These are phyloP conservation scores for Toxotes jaculatrix DNA, from an alignment of 2,113 vertebrate species.

Conservation along the genomic window DNA sequence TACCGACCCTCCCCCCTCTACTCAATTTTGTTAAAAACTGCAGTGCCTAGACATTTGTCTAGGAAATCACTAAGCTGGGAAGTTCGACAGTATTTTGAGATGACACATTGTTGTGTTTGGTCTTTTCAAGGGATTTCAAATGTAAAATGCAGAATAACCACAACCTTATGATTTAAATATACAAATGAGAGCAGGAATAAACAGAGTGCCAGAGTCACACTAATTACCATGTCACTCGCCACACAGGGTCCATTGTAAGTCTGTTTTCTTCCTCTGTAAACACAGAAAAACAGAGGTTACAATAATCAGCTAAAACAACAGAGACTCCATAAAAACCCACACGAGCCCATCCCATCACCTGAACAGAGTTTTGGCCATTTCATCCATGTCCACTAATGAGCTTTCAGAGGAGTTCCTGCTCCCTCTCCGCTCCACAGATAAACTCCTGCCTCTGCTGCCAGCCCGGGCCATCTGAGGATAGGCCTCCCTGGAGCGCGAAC, in stretches of 20 bases:
- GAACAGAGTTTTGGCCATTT: conserved; percentile 82
- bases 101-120: neutral
- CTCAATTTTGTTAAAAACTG: neutral
- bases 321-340: neutral
- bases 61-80: neutral
- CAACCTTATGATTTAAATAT: neutral
- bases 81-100: no score
- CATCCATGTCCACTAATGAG: conserved; percentile 88
- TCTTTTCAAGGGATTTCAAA: neutral
- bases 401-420: conserved; percentile 89
- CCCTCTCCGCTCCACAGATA: conserved; percentile 87
- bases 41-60: neutral
- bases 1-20: no score
- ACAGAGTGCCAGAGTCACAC: neutral
- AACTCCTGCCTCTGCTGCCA: conserved; percentile 82
- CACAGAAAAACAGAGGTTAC: conserved; percentile 18
- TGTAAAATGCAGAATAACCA: neutral
- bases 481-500: conserved; percentile 75
- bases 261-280: conserved; percentile 77
- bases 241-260: conserved; percentile 76
- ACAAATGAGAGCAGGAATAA: neutral
- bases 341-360: conserved; percentile 74
- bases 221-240: conserved; percentile 66
- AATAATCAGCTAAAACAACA: neutral
- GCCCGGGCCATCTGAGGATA: conserved; percentile 60